These are phyloP conservation scores for Cydia amplana DNA, from an alignment of 1,140 invertebrate genomes.

Conservation along the genomic window DNA sequence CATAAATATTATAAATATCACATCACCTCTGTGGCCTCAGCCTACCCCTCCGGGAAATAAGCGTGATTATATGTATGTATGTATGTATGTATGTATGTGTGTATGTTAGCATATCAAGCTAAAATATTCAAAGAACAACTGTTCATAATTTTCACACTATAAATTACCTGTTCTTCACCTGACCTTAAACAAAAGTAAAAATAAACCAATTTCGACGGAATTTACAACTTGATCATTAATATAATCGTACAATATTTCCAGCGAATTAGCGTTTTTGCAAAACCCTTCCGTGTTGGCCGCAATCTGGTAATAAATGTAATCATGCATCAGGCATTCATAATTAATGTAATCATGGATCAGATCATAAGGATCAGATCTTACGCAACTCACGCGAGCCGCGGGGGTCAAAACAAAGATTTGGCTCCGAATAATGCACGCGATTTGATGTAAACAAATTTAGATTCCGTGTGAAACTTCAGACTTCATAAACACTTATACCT, in stretches of 20 bases:
- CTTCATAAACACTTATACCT: no score
- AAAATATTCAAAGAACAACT: no score
- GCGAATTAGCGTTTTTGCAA: background rate
- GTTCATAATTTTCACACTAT: no score
- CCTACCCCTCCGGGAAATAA: no score
- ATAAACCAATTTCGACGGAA: background rate
- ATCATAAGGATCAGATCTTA: slow-evolving; percentile 15
- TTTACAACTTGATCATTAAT: background rate
- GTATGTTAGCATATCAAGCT: no score
- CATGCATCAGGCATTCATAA: background rate
- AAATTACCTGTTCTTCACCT: background rate
- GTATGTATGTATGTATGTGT: no score
- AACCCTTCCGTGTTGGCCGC: background rate
- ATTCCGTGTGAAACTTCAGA: background rate
- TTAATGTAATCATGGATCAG: background rate
- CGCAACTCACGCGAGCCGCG: slow-evolving; percentile 27
- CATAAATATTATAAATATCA: no score
- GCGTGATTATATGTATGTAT: no score
- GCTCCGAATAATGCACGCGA: background rate
- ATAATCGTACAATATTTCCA: background rate
- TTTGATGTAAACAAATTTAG: background rate
- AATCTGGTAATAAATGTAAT: background rate
- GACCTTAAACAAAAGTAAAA: background rate
- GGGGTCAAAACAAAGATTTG: slow-evolving; percentile 3
- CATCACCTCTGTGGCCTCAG: no score